A percentile compares a stretch with the other conserved stretches of the same genome.
phyloP scores from a whole-genome alignment of 2,888 invertebrate genomes.

The Nephrotoma flavescens region DNA sequence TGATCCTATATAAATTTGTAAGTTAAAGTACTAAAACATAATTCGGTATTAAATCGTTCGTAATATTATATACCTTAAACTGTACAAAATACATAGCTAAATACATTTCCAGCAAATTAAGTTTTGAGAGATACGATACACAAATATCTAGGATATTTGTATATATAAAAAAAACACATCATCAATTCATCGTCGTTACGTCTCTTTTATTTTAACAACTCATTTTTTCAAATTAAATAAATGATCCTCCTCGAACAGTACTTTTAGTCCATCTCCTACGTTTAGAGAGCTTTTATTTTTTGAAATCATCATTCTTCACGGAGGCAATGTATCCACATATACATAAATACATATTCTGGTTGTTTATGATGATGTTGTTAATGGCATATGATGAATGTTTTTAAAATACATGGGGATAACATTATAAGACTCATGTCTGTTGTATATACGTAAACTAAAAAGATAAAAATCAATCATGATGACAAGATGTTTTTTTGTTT shows the following conservation, averaged over 20 bases:
- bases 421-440: background rate
- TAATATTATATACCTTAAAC: background rate
- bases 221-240: background rate
- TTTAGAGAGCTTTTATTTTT: background rate
- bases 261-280: background rate
- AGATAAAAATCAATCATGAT: background rate
- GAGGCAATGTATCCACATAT: background rate
- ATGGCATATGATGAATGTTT: background rate
- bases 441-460: background rate
- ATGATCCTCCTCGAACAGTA: background rate
- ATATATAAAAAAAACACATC: background rate
- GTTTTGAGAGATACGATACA: background rate
- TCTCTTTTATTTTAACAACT: background rate
- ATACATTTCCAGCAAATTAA: background rate
- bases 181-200: background rate
- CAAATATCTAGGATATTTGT: background rate
- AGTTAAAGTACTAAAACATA: no score
- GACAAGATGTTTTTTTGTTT: background rate
- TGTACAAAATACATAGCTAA: background rate
- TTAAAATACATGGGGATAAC: background rate
- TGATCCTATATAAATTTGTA: no score
- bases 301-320: background rate
- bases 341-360: background rate
- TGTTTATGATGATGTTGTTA: background rate
- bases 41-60: background rate